Evolutionary conservation across 64 coral and sea anemone genomes (phyloP), one percentile per base, ranked within the genome.

Genomic region (Anthopleura sola): DNA sequence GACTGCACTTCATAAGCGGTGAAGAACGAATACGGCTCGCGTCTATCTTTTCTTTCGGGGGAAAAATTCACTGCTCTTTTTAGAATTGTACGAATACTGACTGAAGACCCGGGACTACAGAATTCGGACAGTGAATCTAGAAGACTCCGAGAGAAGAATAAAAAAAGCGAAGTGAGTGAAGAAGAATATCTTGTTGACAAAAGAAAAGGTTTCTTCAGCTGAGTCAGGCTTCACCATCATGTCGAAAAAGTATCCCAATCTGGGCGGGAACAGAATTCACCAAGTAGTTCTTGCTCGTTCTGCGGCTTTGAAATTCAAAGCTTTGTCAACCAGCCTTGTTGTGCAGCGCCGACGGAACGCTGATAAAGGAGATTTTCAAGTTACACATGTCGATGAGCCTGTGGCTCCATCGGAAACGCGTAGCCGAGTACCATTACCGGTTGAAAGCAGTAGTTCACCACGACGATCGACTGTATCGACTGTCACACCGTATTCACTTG

Each of bases 311-410:
- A 92, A 87, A 81, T 82, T 95, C 26, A 95, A 95, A 51, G 29
- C 88, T 36, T 68, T 92, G 24, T 91, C 89, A 4, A 85, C 88
- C 24, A 90, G 58, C 47, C 81, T 94, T 39, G 37, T 94, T 13
- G 33, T 80, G 26, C 86, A 88, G 21, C 57, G 77, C 46, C 81
- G 84, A 15, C 80, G 53, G 64, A 88, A 88, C 75, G 56, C 78
- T 15, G 93, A 95, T 75, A 39, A 88, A 82, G 93, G 90, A 33
- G 87, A 55, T 49, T 95, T 88, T 86, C 85, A 87, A 64, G 79
- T 95, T 6, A 95, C 93, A 3, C 83, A 85, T 39, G 75, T 55
- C 19, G 90, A 91, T 29, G 93, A 95, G 24, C 93, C 90, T 57
- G 62, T 68, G 26, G 34, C 68, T 40, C 55, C 83, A 21, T 11